These are phyloP conservation scores for Litoditis marina DNA, from an alignment of 2,888 invertebrate species.

Conservation along the genomic window DNA sequence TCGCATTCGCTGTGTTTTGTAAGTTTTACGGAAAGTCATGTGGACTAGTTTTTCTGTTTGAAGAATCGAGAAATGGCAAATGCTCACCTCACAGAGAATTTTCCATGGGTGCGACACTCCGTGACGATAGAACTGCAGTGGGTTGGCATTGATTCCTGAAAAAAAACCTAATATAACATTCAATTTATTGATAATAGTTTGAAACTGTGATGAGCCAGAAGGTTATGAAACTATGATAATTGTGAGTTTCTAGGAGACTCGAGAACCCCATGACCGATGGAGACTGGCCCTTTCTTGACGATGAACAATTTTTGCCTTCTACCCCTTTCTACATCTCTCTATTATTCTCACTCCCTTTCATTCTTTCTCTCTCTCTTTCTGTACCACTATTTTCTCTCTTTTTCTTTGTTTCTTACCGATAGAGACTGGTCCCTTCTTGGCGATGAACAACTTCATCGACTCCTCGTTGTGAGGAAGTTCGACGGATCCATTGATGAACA, in stretches of 20 bases:
- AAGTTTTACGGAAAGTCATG: too few relatives aligned
- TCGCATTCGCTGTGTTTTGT: too few relatives aligned
- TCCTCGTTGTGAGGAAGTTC: constrained; percentile 57
- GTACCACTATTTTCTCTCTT: too few relatives aligned
- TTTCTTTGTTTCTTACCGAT: constrained; percentile 58
- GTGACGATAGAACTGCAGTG: constrained; percentile 61
- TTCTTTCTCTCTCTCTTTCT: too few relatives aligned
- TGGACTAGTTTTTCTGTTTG: too few relatives aligned
- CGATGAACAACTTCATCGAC: constrained; percentile 54
- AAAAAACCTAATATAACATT: not conserved
- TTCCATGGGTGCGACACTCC: constrained; percentile 61
- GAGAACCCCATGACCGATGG: too few relatives aligned
- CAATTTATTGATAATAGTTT: too few relatives aligned
- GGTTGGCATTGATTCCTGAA: constrained; percentile 60
- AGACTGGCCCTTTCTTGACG: constrained; percentile 58
- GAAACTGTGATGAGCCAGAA: too few relatives aligned
- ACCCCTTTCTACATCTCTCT: not conserved
- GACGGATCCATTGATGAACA: constrained; percentile 59
- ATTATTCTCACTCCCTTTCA: not conserved
- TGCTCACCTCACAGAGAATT: constrained; percentile 39
- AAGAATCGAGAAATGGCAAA: too few relatives aligned
- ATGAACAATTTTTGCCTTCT: constrained; percentile 48
- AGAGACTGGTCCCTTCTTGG: constrained; percentile 59
- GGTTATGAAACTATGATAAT: too few relatives aligned
- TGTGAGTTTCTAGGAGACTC: too few relatives aligned